Base-by-base conservation (phyloP, 2,113 vertebrate species). In the Tetraodon nigroviridis region DNA sequence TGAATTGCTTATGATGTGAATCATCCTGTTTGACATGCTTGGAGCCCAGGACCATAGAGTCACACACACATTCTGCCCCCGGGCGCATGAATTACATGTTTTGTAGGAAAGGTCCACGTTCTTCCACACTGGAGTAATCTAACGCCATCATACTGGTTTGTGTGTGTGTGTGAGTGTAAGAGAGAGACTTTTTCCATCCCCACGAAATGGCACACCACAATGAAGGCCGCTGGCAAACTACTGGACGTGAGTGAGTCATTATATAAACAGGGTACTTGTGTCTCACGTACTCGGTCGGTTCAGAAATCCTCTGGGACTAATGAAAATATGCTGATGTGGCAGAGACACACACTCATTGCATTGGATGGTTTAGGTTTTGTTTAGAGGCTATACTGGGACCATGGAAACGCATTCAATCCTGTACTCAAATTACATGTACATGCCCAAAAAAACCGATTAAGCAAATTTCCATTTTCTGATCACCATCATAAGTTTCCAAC, bases 161-260 rank as follows among this genome's bases (percentile, higher is more conserved):
- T 58, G 21, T 49, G 61, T 45, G 16, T 29, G 42, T 17, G 42
- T 44, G 42, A 15, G 42, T 44, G 42, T 17, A 47, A 18, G 46
- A 37, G 32, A 37, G 32, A 37, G 32, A 37, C 12, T 52, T 64
- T 71, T 78, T 74, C 62, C 74, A 58, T 48, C 20, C 20, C 29
- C 4, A 24, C 53, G 46, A 37, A 61, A 44, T 55, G 40, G 21
- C 15, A 50, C 12, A 61, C 48, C 44, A 10, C 60, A 52, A 22
- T 51, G 59, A 60, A 58, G 67, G 41, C 24, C 6, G 14, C 52
- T 64, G 20, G 20, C 58, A 54, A 47, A 59, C 55, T 55, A 57
- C 45, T 51, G 42, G 60, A 56, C 47, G 68, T 81, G 62, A 73
- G 68, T 81, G 62, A 73, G 53, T 75, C 78, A 84, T 64, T 65